Evolutionary conservation across 2,113 vertebrate species (phyloP), one percentile per base, ranked within the genome.

Genomic region (Corythaixoides concolor): DNA sequence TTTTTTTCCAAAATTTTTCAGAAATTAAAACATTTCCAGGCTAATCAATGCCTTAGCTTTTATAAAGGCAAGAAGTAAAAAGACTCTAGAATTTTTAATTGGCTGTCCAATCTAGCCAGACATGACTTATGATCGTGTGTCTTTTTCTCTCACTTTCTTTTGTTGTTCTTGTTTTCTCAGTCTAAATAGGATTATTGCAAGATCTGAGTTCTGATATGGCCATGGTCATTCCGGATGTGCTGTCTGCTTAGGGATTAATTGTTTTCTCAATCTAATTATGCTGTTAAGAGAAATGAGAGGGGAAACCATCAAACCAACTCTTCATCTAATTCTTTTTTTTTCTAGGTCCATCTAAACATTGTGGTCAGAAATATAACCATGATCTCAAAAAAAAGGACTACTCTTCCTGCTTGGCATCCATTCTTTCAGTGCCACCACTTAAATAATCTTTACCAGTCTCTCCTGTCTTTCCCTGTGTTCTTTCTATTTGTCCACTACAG

Each of bases 291-390:
- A 6, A 13, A 19, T 33, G 13, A 83, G 83, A 73, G 9, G 5
- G 3, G 5, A 47, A 90, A 1, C 6, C 53, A 55, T 56, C 37
- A 75, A 60, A 18, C 2, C 11, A 75, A 15, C 6, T 41, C 5
- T 53, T 58, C 52, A 47, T 24, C 23, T 47, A 75, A 45, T 59
- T 75, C 2, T 69, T 66, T n/a, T 55, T 37, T 79, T 53, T 24
- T 15, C 5, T 45, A n/a, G 4, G 22, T 33, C 9, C 26, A 37
- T 32, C 12, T 72, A 58, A 92, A 39, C 2, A 17, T 15, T 53
- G 41, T 8, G 45, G 14, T 30, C 16, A 59, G 27, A 52, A 67
- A 72, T 33, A 47, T 7, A 75, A 17, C 0, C 0, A 12, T 6
- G 15, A 22, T 1, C 16, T 81, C 60, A 33, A 33, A 43, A 33